Evolutionary conservation across 2,113 vertebrate genomes (phyloP).

Genomic region (Pteruthius melanotis): DNA sequence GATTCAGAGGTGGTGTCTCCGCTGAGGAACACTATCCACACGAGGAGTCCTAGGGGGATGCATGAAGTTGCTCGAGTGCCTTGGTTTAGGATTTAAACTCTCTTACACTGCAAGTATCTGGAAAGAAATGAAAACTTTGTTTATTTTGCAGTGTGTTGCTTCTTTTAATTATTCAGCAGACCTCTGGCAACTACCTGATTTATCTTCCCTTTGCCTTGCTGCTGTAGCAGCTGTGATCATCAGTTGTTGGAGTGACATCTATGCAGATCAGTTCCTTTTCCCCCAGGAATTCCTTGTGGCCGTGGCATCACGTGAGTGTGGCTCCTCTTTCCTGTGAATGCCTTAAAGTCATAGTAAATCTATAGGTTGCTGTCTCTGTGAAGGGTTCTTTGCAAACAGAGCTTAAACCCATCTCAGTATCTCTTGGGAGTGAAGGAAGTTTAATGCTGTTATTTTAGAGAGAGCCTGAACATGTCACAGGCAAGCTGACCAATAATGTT

Average conservation of each 20-base stretch:
- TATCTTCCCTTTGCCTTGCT: background rate
- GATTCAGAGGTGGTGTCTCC: background rate
- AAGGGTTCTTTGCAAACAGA: background rate
- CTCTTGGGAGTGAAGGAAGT: background rate
- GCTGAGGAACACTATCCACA: background rate
- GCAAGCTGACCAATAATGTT: background rate
- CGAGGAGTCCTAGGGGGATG: background rate
- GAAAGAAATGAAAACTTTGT: background rate
- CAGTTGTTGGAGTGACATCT: background rate
- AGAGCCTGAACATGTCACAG: background rate
- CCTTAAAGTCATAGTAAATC: fast-evolving
- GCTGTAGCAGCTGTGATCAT: background rate
- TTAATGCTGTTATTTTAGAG: background rate
- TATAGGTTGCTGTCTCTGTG: background rate
- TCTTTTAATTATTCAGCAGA: constrained; percentile 17
- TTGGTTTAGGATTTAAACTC: background rate
- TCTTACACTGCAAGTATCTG: background rate
- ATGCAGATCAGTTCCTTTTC: background rate
- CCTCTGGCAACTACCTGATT: background rate
- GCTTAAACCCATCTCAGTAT: background rate
- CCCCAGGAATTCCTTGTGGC: background rate
- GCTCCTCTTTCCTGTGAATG: background rate
- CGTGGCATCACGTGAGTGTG: background rate
- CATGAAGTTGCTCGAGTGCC: fast-evolving
- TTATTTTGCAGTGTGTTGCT: background rate